phyloP scores from a whole-genome alignment of 2,113 vertebrate genomes.

The Callorhinus ursinus region DNA sequence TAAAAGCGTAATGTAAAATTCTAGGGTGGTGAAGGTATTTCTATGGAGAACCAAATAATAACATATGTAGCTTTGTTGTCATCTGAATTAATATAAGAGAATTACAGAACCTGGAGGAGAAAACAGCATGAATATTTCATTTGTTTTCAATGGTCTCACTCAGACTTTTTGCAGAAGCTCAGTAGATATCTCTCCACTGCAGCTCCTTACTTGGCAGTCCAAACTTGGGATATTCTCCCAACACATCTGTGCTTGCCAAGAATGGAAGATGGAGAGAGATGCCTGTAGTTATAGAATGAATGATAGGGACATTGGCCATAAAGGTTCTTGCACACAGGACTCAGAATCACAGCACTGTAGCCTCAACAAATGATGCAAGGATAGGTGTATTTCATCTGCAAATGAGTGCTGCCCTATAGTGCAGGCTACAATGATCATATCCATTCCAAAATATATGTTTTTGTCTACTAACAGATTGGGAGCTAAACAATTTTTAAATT shows the following conservation, averaged over 20 bases:
- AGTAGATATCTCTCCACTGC: not conserved
- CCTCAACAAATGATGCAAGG: not conserved
- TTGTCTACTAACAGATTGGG: not conserved
- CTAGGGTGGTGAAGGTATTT: not conserved
- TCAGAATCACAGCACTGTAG: not conserved
- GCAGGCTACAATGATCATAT: not conserved
- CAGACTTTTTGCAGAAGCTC: not conserved
- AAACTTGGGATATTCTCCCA: not conserved
- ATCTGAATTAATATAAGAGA: not conserved
- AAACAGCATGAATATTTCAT: not conserved
- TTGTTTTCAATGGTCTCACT: not conserved
- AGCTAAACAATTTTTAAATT: not conserved
- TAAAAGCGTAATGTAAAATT: constrained; percentile 24
- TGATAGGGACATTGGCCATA: not conserved
- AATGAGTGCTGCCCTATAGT: no score
- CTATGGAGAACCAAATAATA: not conserved
- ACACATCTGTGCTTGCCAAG: not conserved
- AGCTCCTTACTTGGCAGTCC: not conserved
- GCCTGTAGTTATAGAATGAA: not conserved
- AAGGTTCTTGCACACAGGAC: not conserved
- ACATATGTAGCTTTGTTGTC: not conserved
- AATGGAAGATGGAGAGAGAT: not conserved
- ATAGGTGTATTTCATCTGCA: not conserved
- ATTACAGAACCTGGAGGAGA: not conserved
- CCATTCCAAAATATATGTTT: not conserved